Conservation (phyloP, 23 tunicate species). For the Corella eumyota region DNA sequence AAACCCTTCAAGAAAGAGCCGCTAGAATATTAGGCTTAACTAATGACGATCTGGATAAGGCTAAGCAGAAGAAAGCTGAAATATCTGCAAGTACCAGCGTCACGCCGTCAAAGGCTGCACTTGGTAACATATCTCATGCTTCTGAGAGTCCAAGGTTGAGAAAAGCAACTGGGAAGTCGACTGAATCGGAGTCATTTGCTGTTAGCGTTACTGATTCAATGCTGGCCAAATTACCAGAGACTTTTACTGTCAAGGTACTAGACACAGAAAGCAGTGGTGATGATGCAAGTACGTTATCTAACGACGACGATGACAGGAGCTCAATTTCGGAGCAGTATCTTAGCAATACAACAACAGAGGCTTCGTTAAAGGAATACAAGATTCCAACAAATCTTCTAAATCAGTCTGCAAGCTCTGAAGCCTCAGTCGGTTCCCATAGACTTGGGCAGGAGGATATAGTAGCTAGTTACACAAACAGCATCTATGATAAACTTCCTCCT, state of each 20-base stretch:
- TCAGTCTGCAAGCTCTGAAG: neutral
- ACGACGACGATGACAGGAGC: conserved; percentile 2
- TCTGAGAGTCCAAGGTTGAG: neutral
- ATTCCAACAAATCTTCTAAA: conserved; percentile 23
- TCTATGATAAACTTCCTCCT: conserved; percentile 46
- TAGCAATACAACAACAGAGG: neutral
- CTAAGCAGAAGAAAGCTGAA: conserved; percentile 4
- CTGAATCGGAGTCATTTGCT: conserved; percentile 27
- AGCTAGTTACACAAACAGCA: conserved; percentile 55
- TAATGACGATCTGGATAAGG: conserved; percentile 8
- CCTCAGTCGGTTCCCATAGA: neutral
- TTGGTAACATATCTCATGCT: conserved; percentile 4
- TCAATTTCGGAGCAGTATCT: neutral
- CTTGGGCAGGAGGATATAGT: conserved; percentile 42
- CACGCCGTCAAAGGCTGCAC: conserved; percentile 1
- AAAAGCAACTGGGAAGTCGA: conserved; percentile 3
- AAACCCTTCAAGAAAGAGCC: conserved; percentile 81
- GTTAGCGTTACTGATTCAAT: conserved; percentile 47
- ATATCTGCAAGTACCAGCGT: conserved; percentile 1
- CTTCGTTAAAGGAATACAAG: conserved; percentile 23
- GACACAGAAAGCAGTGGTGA: conserved; percentile 2
- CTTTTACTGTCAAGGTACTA: conserved; percentile 9
- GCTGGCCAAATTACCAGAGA: conserved; percentile 4
- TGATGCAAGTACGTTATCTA: conserved; percentile 31
- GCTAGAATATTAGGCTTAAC: conserved; percentile 68